These are phyloP conservation scores for Leucophenga varia DNA, from an alignment of 1,140 invertebrate species.

Conservation along the genomic window DNA sequence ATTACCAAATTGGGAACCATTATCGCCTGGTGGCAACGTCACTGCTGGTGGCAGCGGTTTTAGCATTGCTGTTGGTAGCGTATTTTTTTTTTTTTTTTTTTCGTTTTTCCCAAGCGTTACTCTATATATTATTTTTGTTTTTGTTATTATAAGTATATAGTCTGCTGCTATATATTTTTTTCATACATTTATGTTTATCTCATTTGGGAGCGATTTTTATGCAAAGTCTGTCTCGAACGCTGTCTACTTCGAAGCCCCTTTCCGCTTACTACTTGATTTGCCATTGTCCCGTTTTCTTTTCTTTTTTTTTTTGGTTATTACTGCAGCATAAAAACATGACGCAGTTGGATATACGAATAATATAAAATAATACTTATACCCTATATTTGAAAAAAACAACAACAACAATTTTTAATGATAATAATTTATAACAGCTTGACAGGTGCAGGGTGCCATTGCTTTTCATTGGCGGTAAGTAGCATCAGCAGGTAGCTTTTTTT, in stretches of 20 bases:
- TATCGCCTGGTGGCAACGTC: conserved; percentile 44
- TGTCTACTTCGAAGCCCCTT: conserved; percentile 12
- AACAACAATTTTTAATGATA: conserved; percentile 30
- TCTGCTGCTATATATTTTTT: too few species aligned
- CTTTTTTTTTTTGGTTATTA: too few species aligned
- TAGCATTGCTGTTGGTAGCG: not conserved
- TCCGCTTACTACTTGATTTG: too few species aligned
- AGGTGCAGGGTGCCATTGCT: conserved; percentile 31
- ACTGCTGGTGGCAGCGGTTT: not conserved
- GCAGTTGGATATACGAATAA: too few species aligned
- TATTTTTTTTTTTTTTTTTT: conserved; percentile 18
- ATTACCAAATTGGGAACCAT: conserved; percentile 48
- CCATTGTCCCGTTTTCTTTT: too few species aligned
- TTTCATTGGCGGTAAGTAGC: too few species aligned
- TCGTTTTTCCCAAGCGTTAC: conserved; percentile 24
- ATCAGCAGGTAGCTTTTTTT: too few species aligned
- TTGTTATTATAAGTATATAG: too few species aligned
- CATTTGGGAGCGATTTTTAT: conserved; percentile 31
- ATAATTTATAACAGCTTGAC: conserved; percentile 44
- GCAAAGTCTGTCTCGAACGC: conserved; percentile 33
- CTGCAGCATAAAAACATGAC: too few species aligned
- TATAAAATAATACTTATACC: too few species aligned
- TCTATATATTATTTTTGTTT: conserved; percentile 36
- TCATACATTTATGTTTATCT: not conserved
- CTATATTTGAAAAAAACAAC: too few species aligned